Evolutionary conservation across 2,797 vertebrate genomes (phyloP).

Genomic region (Peromyscus eremicus): DNA sequence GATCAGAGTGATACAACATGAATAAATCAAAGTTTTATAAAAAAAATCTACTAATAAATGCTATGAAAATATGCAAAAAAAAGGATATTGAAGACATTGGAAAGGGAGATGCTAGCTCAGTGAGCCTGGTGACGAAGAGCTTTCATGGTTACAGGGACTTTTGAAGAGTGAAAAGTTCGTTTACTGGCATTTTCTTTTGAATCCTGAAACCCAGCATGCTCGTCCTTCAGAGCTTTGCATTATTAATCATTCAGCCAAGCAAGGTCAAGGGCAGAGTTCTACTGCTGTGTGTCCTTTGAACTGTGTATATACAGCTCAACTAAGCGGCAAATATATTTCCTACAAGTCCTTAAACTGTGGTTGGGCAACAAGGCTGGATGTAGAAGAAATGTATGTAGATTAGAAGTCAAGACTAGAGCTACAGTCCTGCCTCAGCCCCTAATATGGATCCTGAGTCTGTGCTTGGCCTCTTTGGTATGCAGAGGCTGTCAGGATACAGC

Average conservation of each 20-base stretch:
- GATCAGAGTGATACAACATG: neutral
- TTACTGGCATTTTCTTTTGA: constrained; percentile 33
- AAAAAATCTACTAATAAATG: neutral
- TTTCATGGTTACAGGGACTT: neutral
- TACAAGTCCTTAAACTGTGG: neutral
- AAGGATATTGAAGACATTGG: neutral
- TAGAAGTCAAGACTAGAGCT: neutral
- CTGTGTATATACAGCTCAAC: neutral
- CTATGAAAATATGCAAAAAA: neutral
- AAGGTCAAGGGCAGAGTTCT: neutral
- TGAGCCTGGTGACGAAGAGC: neutral
- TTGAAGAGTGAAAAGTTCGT: constrained; percentile 3
- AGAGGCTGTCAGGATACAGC: neutral
- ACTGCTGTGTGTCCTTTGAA: neutral
- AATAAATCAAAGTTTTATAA: neutral
- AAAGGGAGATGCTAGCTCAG: neutral
- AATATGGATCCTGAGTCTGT: too few relatives aligned
- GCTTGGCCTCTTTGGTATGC: rapidly evolving
- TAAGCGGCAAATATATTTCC: neutral
- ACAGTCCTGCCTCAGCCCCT: rapidly evolving
- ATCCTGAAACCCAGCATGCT: neutral
- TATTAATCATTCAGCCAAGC: neutral
- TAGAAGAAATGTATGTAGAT: neutral
- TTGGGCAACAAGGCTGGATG: neutral
- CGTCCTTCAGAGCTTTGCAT: neutral